phyloP scores from a whole-genome alignment of 2,797 vertebrate genomes.

The Propithecus perrieri region DNA sequence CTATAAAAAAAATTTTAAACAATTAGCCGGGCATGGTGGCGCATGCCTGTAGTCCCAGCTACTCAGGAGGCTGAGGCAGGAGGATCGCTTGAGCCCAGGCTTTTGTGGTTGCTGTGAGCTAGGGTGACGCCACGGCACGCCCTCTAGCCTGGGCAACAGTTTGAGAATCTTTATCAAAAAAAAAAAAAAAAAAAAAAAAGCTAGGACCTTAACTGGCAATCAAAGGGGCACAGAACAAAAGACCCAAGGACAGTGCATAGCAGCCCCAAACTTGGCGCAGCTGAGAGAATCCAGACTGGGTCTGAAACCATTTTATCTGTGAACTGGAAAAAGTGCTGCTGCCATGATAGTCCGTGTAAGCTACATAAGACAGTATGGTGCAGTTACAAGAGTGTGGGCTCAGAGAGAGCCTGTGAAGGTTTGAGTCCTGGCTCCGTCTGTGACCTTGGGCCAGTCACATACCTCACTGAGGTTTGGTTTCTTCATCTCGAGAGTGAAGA shows the following conservation, averaged over 20 bases:
- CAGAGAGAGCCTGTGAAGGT: not conserved
- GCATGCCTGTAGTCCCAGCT: too few species aligned
- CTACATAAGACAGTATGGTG: not conserved
- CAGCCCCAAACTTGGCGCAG: not conserved
- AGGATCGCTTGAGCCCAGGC: too few species aligned
- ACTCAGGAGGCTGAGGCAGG: too few species aligned
- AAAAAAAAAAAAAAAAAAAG: not conserved
- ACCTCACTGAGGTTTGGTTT: conserved; percentile 7
- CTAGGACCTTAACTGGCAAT: not conserved
- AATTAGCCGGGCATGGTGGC: too few species aligned
- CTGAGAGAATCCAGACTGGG: not conserved
- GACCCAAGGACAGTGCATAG: not conserved
- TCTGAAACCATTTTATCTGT: conserved; percentile 31
- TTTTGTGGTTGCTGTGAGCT: too few species aligned
- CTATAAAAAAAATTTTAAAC: too few species aligned
- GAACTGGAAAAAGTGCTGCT: not conserved
- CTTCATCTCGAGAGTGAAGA: not conserved
- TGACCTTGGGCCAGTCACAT: conserved; percentile 11
- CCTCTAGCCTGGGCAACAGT: too few species aligned
- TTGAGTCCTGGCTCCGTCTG: not conserved
- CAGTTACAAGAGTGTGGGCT: not conserved
- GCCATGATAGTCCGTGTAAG: not conserved
- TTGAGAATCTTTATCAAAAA: too few species aligned
- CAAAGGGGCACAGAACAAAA: not conserved
- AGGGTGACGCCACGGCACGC: too few species aligned